phyloP scores from a whole-genome alignment of 2,888 invertebrate species.

The Calliopum simillimum region DNA sequence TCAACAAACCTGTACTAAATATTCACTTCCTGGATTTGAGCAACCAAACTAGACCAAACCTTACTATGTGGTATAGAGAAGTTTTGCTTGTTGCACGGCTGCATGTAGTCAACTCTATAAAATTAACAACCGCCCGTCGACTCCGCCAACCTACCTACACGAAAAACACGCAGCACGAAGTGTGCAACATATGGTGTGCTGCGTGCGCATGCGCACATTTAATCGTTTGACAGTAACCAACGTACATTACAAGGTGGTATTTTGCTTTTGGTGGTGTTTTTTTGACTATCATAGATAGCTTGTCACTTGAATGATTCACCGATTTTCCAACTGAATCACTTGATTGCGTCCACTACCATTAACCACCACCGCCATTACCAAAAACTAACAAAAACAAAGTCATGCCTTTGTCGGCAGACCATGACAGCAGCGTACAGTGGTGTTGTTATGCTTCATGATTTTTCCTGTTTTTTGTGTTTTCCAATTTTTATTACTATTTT shows the following conservation, averaged over 20 bases:
- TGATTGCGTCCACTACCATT: background rate
- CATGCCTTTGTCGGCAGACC: constrained; percentile 8
- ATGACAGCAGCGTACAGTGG: constrained; percentile 9
- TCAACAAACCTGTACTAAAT: no score
- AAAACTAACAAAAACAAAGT: background rate
- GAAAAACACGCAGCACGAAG: background rate
- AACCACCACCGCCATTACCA: background rate
- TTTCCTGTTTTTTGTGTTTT: constrained; percentile 1
- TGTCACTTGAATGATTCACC: constrained; percentile 4
- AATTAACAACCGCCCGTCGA: background rate
- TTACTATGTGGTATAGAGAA: no score
- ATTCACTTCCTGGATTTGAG: no score
- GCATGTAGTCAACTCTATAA: no score
- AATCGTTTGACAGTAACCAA: background rate
- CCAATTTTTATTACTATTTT: background rate
- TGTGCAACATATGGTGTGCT: background rate
- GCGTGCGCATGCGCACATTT: constrained; percentile 22
- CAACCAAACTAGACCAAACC: no score
- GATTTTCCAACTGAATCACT: background rate
- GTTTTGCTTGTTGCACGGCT: no score
- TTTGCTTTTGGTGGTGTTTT: background rate
- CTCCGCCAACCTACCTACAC: background rate
- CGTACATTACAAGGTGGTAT: background rate
- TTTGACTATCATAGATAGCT: constrained; percentile 3
- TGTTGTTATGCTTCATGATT: constrained; percentile 15